A percentile compares a stretch with the other conserved stretches of the same genome.
phyloP scores from a whole-genome alignment of 2,113 vertebrate species.

The Gavia stellata region DNA sequence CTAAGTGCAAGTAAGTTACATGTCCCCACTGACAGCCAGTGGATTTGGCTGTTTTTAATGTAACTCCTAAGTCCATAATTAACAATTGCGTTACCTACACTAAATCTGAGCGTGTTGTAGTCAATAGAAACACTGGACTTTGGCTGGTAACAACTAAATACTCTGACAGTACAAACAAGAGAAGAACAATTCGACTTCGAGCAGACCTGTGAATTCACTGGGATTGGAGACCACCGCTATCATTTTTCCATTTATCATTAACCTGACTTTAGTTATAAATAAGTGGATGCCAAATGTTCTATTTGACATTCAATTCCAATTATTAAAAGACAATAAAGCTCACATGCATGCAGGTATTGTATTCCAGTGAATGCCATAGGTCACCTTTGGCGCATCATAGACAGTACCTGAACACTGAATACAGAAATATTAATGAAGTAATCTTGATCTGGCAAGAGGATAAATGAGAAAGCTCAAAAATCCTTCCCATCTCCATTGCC shows the following conservation, averaged over 20 bases:
- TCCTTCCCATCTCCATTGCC: not conserved
- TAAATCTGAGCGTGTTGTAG: not conserved
- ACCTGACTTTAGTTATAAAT: not conserved
- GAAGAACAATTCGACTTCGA: not conserved
- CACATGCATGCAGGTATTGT: not conserved
- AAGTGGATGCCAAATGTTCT: not conserved
- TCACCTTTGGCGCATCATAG: constrained; percentile 38
- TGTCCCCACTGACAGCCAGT: not conserved
- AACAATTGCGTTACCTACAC: not conserved
- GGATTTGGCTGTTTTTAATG: not conserved
- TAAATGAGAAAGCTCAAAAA: not conserved
- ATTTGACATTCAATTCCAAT: not conserved
- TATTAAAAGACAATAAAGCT: not conserved
- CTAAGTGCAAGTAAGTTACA: constrained; percentile 19
- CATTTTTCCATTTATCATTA: not conserved
- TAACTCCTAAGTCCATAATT: not conserved
- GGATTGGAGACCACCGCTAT: not conserved
- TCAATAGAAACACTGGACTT: not conserved
- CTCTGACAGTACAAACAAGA: not conserved
- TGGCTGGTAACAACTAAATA: not conserved
- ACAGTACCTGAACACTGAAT: not conserved
- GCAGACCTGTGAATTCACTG: not conserved
- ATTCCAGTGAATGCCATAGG: not conserved
- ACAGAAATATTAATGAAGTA: not conserved
- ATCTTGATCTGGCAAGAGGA: not conserved